Evolutionary conservation across 1,140 invertebrate genomes (phyloP), one percentile per base, ranked within the genome.

Genomic region (Drosophila ficusphila): DNA sequence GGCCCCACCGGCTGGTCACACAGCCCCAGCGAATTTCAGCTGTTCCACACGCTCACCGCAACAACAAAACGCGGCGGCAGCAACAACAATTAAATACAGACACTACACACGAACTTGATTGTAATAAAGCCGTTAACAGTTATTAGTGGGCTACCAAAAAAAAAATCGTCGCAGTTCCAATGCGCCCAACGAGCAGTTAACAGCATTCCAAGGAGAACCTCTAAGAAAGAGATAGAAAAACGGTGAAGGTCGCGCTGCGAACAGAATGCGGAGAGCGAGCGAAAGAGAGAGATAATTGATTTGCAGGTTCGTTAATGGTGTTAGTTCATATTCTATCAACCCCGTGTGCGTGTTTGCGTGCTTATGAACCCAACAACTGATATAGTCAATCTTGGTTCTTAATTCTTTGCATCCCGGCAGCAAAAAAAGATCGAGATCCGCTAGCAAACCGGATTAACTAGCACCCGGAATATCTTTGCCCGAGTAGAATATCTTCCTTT

Each of bases 321-420:
- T 54, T 51, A 9, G 25, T 49, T 65, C 12, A n/a, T 38, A 14
- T 29, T 18, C 12, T 29, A 4, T 29, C 9, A 27, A 29, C 27
- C 27, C 27, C 7, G 12, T 41, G 41, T 53, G 19, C 64, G 27
- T 60, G 54, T 16, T 27, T 29, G 42, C 16, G 29, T 48, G 38
- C 41, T 56, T 64, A 68, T 38, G 39, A 18, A 18, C 7, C 16
- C 19, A 44, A 19, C 9, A 29, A 70, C 36, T 69, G 47, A 54
- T 52, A 72, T 61, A 72, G 62, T 61, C 47, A 36, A 73, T 72
- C 47, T 52, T 72, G 33, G 36, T 29, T 14, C 33, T 19, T 19
- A 36, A 16, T 29, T 31, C 42, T 25, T 14, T 7, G 27, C 42
- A n/a, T 12, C 11, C 39, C 19, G 19, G 16, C 39, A 41, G 39